Base-by-base conservation (phyloP, 2,888 invertebrate genomes). In the Ditylenchus weischeri region DNA sequence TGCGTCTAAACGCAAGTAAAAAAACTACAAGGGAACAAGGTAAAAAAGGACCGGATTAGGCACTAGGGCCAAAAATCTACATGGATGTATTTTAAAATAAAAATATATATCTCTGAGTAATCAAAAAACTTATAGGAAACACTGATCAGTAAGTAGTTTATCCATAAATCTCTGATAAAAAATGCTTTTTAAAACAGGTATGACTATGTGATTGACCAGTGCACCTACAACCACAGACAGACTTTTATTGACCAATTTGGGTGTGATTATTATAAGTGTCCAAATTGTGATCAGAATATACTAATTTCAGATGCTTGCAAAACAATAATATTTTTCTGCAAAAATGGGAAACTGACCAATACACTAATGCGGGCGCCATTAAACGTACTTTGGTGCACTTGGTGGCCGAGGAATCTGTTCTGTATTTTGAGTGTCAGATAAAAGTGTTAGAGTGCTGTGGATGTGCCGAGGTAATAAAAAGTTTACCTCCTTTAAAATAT, bases 311-410 rank as follows among this genome's bases (percentile, higher is more conserved):
- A 29, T 72, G 72, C 63, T 66, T 72, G 61, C 62, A 54, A 47
- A 64, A 57, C 23, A 70, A 72, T 54, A 61, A 72, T 47, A 63
- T 72, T 19, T 72, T 72, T 38, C 19, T 63, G 21, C 50, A 72
- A 50, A 74, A 74, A 38, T 74, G 74, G 74, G 72, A 72, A 47
- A 75, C 73, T n/a, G 63, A 57, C 29, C 68, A 75, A 47, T 72
- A 72, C 63, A 64, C 61, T 19, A 18, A 11, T 54, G 71, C 71
- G 19, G 78, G 78, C 48, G 75, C 78, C 23, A 65, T 78, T 21
- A 78, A 78, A 65, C 58, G 78, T 54, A 78, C 78, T 13, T 59
- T 78, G 18, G 72, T 78, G 19, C 69, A 74, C 49, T 78, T 78
- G 51, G 58, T 70, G 13, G 76, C 78, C 8, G 54, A 61, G 19